phyloP scores from a whole-genome alignment of 35 echinoderm and acorn worm species.

The Ophiothrix spiculata region DNA sequence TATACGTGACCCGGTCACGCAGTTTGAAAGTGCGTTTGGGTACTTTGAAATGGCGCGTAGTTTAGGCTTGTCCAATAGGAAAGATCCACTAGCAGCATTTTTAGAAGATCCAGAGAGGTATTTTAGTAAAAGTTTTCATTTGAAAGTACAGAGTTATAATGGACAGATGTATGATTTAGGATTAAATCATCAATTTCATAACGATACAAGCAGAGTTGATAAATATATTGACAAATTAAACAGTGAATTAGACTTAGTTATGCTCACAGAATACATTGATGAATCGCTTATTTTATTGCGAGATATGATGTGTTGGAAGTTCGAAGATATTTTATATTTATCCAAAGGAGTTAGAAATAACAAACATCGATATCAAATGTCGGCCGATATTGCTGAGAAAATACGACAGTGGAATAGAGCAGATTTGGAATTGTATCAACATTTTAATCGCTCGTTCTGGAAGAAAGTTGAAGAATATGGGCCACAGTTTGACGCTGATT shows the following conservation, averaged over 20 bases:
- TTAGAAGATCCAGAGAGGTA: constrained; percentile 20
- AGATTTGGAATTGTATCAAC: constrained; percentile 65
- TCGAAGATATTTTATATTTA: constrained; percentile 77
- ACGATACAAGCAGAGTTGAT: constrained; percentile 19
- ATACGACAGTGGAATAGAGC: constrained; percentile 61
- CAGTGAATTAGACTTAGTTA: constrained; percentile 67
- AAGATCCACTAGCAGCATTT: constrained; percentile 42
- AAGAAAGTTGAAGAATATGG: constrained; percentile 65
- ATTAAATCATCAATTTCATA: constrained; percentile 30
- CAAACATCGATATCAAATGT: constrained; percentile 4
- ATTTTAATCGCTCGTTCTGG: constrained; percentile 85
- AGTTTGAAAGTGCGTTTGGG: constrained; percentile 63
- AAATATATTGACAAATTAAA: constrained; percentile 44
- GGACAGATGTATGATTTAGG: constrained; percentile 75
- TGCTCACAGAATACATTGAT: constrained; percentile 86
- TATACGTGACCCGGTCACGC: constrained; percentile 57
- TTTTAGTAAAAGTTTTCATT: not conserved
- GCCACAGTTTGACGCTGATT: not conserved
- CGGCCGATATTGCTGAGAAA: constrained; percentile 19
- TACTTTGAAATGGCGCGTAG: constrained; percentile 12
- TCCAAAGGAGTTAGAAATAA: constrained; percentile 35
- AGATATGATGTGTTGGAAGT: constrained; percentile 76
- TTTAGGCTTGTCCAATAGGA: not conserved
- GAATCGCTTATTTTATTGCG: constrained; percentile 75
- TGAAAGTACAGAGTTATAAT: constrained; percentile 25